phyloP scores from a whole-genome alignment of 2,113 vertebrate genomes.

The human region DNA sequence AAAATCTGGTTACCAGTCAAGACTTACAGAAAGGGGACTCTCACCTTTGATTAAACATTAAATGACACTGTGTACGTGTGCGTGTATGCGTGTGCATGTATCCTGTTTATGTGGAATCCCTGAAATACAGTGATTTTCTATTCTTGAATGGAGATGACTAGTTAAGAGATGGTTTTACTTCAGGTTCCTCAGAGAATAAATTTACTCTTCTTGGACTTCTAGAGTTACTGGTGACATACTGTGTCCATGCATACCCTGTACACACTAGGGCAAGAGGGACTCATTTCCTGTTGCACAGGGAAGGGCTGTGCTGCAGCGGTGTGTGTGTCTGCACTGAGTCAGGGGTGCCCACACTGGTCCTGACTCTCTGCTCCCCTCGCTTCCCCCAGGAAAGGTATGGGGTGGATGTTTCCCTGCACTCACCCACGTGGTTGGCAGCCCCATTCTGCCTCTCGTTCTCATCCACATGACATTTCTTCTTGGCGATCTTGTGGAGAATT shows the following conservation, averaged over 20 bases:
- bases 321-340: not conserved
- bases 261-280: not conserved
- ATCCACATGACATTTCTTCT: conserved; percentile 98
- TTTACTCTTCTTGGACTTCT: not conserved
- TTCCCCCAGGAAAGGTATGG: accelerated
- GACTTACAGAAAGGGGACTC: not conserved
- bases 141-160: not conserved
- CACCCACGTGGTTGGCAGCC: conserved; percentile 91
- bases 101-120: not conserved
- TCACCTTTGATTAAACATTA: not conserved
- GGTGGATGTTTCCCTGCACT: conserved; percentile 52
- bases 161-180: not conserved
- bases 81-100: not conserved
- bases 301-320: not conserved
- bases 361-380: not conserved
- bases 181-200: not conserved
- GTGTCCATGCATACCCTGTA: not conserved
- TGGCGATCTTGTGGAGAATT: conserved; percentile 98
- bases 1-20: not conserved
- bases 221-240: not conserved
- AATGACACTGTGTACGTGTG: not conserved
- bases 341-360: not conserved
- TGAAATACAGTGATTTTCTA: not conserved
- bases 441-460: conserved; percentile 95
- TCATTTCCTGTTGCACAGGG: not conserved